Evolutionary conservation across 2,888 invertebrate genomes (phyloP), one percentile per base, ranked within the genome.

Genomic region (Drosophila affinis): DNA sequence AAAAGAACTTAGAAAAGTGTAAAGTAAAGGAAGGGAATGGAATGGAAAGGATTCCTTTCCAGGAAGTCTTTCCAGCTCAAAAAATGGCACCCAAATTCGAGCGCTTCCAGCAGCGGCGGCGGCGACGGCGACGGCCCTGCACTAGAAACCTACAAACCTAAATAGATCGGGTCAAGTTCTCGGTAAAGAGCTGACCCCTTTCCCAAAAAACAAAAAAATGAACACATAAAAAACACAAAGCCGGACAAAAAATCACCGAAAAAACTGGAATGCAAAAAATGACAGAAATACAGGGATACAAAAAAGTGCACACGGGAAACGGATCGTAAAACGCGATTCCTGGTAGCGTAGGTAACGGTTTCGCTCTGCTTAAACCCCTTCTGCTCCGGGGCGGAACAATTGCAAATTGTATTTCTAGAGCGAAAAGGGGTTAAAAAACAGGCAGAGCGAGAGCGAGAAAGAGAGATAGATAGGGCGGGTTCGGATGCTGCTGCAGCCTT

Each of bases 141-240:
- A 87, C 88, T 89, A 79, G 77, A 84, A 84, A 84, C 78, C 84
- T 85, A 85, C 70, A 84, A 84, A 84, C 81, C 88, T 84, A 84
- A 83, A 85, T 88, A 76, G 53, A 62, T 58, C 61, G 59, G 65
- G 62, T 71, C 75, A 77, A 72, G 61, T 79, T 79, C 77, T 51
- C 55, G 27, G 56, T 69, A 79, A 84, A 47, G 60, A 69, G 75
- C 56, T 63, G 55, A 57, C 62, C 72, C 62, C 72, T 46, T 61
- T 52, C 69, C 63, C 69, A 56, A 60, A 60, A 60, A 54, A 21
- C 53, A 49, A 44, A n/a, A 57, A 55, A 51, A 27, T 27, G 39
- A 64, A 24, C n/a, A 12, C 48, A 21, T 59, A 62, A 56, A 60
- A 49, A 61, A 64, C 45, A 56, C 18, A 58, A 59, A 59, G 9